Percentiles rank a stretch among this genome's conserved stretches.
phyloP scores from a whole-genome alignment of 2,888 invertebrate genomes.

The Eledone cirrhosa region DNA sequence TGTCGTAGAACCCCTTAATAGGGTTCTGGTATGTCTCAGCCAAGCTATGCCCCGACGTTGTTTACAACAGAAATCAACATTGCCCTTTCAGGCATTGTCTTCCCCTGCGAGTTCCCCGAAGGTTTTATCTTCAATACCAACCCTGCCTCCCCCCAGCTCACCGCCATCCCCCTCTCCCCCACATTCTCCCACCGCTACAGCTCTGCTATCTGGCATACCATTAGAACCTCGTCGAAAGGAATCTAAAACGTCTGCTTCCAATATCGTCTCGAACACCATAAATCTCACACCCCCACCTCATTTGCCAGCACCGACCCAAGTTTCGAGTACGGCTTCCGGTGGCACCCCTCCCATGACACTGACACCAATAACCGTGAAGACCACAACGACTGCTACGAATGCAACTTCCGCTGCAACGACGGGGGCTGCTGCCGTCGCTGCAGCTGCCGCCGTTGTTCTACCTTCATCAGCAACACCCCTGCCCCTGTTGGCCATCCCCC shows the following conservation, averaged over 20 bases:
- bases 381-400: background rate
- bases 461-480: background rate
- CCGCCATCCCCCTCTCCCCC: background rate
- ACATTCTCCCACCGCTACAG: background rate
- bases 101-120: conserved; percentile 5
- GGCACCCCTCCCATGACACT: conserved; percentile 10
- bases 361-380: background rate
- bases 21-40: conserved; percentile 21
- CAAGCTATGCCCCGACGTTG: conserved; percentile 22
- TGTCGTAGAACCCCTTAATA: too few relatives aligned
- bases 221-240: background rate
- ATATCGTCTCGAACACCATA: background rate
- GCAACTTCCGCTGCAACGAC: background rate
- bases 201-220: conserved; percentile 18
- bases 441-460: background rate
- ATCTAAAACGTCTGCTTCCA: background rate
- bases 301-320: background rate
- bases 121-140: background rate
- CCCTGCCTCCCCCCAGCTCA: background rate
- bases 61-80: conserved; percentile 17
- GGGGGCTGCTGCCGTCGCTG: conserved; percentile 5
- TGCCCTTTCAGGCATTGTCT: conserved; percentile 14
- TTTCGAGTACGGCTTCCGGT: background rate
- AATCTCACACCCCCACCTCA: background rate
- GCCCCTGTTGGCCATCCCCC: background rate